Conservation (phyloP, 2,888 invertebrate genomes). For the Chesias legatella region DNA sequence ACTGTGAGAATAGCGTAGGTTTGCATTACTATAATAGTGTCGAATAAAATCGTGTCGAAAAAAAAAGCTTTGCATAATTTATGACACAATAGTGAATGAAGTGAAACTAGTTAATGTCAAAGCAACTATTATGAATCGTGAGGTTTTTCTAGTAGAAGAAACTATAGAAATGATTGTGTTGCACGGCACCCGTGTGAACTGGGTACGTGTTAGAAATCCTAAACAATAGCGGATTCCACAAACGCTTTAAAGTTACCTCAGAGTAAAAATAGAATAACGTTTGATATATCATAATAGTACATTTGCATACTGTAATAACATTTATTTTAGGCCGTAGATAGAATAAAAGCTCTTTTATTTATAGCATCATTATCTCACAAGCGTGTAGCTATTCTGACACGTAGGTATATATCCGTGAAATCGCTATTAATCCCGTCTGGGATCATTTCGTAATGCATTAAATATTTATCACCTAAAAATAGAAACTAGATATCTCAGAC, state of each 20-base stretch:
- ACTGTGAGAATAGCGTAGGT: not conserved
- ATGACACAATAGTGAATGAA: constrained; percentile 25
- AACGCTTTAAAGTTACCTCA: constrained; percentile 35
- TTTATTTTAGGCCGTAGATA: too few species aligned
- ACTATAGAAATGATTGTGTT: constrained; percentile 43
- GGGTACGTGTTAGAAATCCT: constrained; percentile 66
- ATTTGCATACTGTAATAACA: too few species aligned
- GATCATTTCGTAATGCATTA: too few species aligned
- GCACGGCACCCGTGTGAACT: constrained; percentile 60
- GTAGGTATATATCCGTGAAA: too few species aligned
- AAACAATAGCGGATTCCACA: constrained; percentile 50
- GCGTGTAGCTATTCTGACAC: too few species aligned
- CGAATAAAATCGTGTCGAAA: constrained; percentile 7
- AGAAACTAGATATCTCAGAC: too few species aligned
- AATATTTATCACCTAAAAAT: too few species aligned
- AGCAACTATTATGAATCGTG: constrained; percentile 20
- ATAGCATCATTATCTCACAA: too few species aligned
- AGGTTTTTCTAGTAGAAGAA: constrained; percentile 32
- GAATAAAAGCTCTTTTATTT: too few species aligned
- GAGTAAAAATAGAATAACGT: constrained; percentile 42
- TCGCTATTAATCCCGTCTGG: too few species aligned
- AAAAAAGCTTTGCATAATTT: constrained; percentile 20
- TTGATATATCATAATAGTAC: not conserved
- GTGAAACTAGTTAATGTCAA: constrained; percentile 20
- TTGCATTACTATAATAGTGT: constrained; percentile 6